Evolutionary conservation across 2,888 invertebrate genomes (phyloP), one percentile per base, ranked within the genome.

Genomic region (Idaea biselata): DNA sequence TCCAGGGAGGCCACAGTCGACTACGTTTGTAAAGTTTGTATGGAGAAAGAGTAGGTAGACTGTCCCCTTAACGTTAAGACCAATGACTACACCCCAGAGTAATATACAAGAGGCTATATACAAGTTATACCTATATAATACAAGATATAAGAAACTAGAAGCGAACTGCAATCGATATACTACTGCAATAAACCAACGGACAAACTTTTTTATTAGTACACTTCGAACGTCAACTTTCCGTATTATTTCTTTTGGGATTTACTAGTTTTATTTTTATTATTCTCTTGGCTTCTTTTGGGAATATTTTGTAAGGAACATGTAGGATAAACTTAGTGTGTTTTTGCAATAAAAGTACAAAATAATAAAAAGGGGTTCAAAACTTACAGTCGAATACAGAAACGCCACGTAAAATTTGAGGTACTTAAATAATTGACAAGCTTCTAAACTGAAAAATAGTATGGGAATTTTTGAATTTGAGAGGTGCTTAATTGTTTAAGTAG

Each of bases 131-230:
- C 16, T 57, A 17, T 56, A 17, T 16, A 25, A 16, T 6, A 14
- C 18, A 57, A 57, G 18, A 25, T 25, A 18, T 57, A 16, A 57
- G 18, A 25, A 57, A 57, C 16, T 16, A 18, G 18, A 14, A 57
- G 16, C 18, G 57, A 57, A 57, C 8, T 57, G n/a, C 65, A 73
- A 76, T 75, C 79, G 72, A 80, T 80, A 75, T 78, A 81, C 76
- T 66, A 75, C 69, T 65, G 66, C 75, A 68, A 79, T 81, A 80
- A 80, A 81, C 65, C 68, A 75, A 71, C 73, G 63, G 65, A 62
- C 70, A 67, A 80, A 82, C 70, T 80, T 81, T 77, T 80, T 81
- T 81, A 80, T 80, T 81, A 74, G 71, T 79, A 70, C 73, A 72
- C 74, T 80, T 74, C 70, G 73, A 75, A 25, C 16, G n/a, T 32